Conservation (phyloP, 1,140 invertebrate species). For the Varroa destructor region DNA sequence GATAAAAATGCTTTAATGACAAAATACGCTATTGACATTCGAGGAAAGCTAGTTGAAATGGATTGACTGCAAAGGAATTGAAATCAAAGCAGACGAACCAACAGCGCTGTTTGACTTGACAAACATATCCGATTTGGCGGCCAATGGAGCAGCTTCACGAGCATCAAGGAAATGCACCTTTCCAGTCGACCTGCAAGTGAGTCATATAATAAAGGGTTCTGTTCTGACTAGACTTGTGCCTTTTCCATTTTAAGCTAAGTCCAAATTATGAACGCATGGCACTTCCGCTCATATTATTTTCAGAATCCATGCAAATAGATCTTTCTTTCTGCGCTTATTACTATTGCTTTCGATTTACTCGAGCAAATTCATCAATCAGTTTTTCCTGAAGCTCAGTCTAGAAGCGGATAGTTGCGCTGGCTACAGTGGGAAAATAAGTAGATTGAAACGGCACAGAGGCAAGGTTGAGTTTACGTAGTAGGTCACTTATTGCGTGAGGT, state of each 20-base stretch:
- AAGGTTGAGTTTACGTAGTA: neutral
- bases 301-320: conserved; percentile 7
- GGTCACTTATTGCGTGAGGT: neutral
- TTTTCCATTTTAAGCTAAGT: too few species aligned
- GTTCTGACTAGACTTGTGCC: too few species aligned
- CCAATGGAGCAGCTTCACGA: conserved; percentile 40
- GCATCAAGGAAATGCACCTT: conserved; percentile 40
- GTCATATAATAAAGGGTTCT: too few species aligned
- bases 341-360: too few species aligned
- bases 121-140: conserved; percentile 38
- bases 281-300: neutral
- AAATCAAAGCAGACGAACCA: conserved; percentile 15
- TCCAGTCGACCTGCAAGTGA: conserved; percentile 33
- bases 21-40: too few species aligned
- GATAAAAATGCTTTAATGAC: too few species aligned
- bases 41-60: too few species aligned
- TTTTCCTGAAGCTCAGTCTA: neutral
- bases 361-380: neutral
- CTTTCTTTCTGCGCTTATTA: neutral
- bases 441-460: neutral
- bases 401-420: neutral
- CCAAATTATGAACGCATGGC: neutral
- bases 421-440: neutral
- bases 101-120: conserved; percentile 29
- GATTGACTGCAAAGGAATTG: too few species aligned